Percentiles rank a stretch among this genome's conserved stretches.
Evolutionary conservation across 1,140 invertebrate species (phyloP).

Genomic region (Cotesia glomerata): DNA sequence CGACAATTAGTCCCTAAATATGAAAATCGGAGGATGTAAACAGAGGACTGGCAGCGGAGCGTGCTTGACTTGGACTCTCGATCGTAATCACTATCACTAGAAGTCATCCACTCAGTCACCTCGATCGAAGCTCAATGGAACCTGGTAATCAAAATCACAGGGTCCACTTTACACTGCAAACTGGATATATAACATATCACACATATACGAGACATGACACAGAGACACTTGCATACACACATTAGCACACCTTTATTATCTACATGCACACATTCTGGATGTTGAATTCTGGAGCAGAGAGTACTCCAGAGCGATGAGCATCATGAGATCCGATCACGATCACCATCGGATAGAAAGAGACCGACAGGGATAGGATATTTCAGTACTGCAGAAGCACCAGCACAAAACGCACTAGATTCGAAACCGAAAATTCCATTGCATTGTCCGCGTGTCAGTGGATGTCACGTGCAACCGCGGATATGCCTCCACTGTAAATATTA

Average conservation of each 20-base stretch:
- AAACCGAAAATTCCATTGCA: slow-evolving; percentile 58
- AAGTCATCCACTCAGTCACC: slow-evolving; percentile 19
- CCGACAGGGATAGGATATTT: neutral
- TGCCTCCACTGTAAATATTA: slow-evolving; percentile 30
- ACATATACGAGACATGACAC: neutral
- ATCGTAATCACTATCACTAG: neutral
- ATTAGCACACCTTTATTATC: neutral
- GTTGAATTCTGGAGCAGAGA: too few species aligned
- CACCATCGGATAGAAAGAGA: neutral
- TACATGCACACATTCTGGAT: neutral
- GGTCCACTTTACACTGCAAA: slow-evolving; percentile 13
- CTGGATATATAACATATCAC: neutral
- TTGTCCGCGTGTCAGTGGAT: slow-evolving; percentile 52
- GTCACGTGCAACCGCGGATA: slow-evolving; percentile 42
- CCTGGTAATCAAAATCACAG: slow-evolving; percentile 1
- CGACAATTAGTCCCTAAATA: too few species aligned
- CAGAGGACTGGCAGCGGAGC: neutral
- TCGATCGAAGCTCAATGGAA: slow-evolving; percentile 17
- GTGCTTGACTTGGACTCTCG: neutral
- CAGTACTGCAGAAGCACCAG: neutral
- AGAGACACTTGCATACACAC: too few species aligned
- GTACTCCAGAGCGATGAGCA: too few species aligned
- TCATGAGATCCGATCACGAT: neutral
- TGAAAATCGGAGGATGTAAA: too few species aligned
- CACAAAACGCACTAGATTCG: slow-evolving; percentile 47